Base-by-base conservation (phyloP, 1,140 invertebrate genomes). In the Charaxes varanes region DNA sequence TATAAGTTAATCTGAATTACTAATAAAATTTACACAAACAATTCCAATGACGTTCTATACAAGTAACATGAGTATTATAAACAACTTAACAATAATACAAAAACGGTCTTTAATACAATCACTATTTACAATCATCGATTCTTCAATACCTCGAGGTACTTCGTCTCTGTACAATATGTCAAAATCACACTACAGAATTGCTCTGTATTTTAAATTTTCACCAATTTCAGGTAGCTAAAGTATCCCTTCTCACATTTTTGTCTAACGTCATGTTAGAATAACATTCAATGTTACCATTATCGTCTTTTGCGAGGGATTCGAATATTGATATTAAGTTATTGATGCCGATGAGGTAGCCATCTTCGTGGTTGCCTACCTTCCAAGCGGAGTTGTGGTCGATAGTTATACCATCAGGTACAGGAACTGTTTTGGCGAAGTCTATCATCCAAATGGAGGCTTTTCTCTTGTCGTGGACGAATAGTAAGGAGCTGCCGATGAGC, bases 351-450 rank as follows among this genome's bases (percentile, higher is more conserved):
- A 99, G 86, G 81, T 98, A 99, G 15, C 97, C 97, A 71, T 99
- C 97, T 86, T 99, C 97, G 65, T 98, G 96, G 77, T 98, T 99
- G n/a, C 97, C 97, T 17, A 97, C 94, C 52, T 92, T 90, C 97
- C 97, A 99, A 22, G 90, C 88, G 4, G 88, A 88, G 36, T 90
- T 88, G 72, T 99, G 97, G 42, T 90, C 88, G 37, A 98, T 93
- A 24, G 76, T 84, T 26, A 93, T 68, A 35, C 90, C 86, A 1
- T 89, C 87, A 1, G 95, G 94, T 27, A 99, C 83, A 7, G 90
- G 89, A 28, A 94, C 88, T 1, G 96, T 98, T 82, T 99, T 99
- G 4, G 97, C 97, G 84, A 99, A 99, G 84, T 99, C 97, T 37
- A 99, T 99, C 86, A 99, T 90, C 97, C 97, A 99, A 6, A 98